These are phyloP conservation scores for Chrysolina haemoptera DNA, from an alignment of 2,888 invertebrate genomes.

Conservation along the genomic window DNA sequence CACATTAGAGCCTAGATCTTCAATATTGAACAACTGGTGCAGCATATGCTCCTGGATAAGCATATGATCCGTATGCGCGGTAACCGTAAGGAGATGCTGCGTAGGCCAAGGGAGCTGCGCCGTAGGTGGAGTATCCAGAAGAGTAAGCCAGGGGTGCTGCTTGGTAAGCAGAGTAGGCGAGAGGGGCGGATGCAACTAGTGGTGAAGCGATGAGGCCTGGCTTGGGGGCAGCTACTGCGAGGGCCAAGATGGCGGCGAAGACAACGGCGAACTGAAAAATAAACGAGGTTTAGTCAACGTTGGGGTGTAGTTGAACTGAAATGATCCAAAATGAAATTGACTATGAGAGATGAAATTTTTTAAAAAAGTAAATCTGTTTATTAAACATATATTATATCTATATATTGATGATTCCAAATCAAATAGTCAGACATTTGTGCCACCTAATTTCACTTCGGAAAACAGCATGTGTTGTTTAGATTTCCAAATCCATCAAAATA, in stretches of 20 bases:
- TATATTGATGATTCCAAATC: too few relatives aligned
- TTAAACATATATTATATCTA: too few relatives aligned
- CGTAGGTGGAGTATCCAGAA: constrained; percentile 13
- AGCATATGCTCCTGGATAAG: constrained; percentile 15
- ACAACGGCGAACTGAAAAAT: constrained; percentile 51
- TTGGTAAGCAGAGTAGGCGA: constrained; percentile 31
- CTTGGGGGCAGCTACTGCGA: constrained; percentile 51
- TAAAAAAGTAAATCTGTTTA: too few relatives aligned
- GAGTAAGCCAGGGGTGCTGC: constrained; percentile 21
- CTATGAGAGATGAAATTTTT: too few relatives aligned
- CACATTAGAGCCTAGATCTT: not conserved
- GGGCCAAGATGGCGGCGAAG: constrained; percentile 49
- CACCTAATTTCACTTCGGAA: too few relatives aligned
- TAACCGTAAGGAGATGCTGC: constrained; percentile 26
- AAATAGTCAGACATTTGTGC: too few relatives aligned
- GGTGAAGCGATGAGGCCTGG: constrained; percentile 49
- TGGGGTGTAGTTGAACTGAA: too few relatives aligned
- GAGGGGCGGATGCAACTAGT: constrained; percentile 32
- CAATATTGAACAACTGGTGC: constrained; percentile 7
- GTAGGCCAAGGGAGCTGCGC: constrained; percentile 35
- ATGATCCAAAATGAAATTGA: too few relatives aligned
- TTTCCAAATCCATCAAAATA: too few relatives aligned
- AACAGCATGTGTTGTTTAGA: too few relatives aligned
- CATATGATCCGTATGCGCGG: constrained; percentile 14
- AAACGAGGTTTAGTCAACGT: not conserved